Conservation (phyloP, 2,113 vertebrate genomes). For the Thomomys bottae region DNA sequence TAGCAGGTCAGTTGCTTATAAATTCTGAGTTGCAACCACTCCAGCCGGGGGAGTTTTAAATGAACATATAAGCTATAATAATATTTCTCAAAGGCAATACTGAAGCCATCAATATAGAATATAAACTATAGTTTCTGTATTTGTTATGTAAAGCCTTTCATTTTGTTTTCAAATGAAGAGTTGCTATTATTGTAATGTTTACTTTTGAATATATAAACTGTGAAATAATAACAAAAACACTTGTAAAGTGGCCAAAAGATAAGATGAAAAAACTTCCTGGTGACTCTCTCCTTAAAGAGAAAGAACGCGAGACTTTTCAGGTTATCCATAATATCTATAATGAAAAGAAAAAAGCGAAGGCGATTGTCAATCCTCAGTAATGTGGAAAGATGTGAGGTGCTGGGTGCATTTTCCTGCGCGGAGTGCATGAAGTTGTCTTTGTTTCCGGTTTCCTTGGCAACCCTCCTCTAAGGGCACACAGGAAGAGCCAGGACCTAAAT, state of each 20-base stretch:
- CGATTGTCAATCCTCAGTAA: constrained; percentile 63
- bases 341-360: constrained; percentile 55
- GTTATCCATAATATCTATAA: constrained; percentile 62
- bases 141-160: constrained; percentile 61
- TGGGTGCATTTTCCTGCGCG: constrained; percentile 77
- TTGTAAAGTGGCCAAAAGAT: constrained; percentile 78
- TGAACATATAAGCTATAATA: constrained; percentile 46
- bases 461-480: constrained; percentile 75
- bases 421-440: constrained; percentile 73
- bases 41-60: constrained; percentile 55
- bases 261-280: constrained; percentile 49
- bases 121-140: constrained; percentile 66
- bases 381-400: constrained; percentile 71
- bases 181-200: constrained; percentile 71
- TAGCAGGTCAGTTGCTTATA: constrained; percentile 52
- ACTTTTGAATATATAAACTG: constrained; percentile 76
- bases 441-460: constrained; percentile 86
- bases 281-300: constrained; percentile 30
- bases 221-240: constrained; percentile 76
- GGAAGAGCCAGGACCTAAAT: constrained; percentile 80
- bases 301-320: constrained; percentile 51
- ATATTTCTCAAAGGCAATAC: constrained; percentile 69
- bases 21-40: constrained; percentile 15
- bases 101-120: constrained; percentile 60
- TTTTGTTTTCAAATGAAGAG: constrained; percentile 56